Evolutionary conservation across 1,140 invertebrate genomes (phyloP), one percentile per base, ranked within the genome.

Genomic region (Subanguina moxae): DNA sequence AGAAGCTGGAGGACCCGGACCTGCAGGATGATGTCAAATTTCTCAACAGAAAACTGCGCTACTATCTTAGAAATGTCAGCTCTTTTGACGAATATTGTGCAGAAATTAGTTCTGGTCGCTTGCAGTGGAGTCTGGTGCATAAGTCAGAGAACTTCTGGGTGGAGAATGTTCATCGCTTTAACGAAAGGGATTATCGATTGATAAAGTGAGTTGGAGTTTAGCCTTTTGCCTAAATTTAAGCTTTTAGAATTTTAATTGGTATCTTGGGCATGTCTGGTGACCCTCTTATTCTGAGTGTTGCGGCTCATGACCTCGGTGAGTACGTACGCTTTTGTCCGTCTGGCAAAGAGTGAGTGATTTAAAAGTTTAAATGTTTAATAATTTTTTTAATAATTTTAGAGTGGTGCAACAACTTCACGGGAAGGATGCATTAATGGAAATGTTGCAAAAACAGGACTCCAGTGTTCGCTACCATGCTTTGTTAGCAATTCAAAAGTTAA

Each of bases 111-210:
- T 91, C 90, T n/a, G 90, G 91, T 1, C 86, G 93, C 19, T 86
- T 99, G 57, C 94, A 97, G 85, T 99, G 95, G 95, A 95, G 92
- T 27, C 95, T 95, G 0, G 94, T 97, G n/a, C 95, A 99, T 85
- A 95, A 95, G 83, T 96, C 93, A 21, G 91, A 93, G 63, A 94
- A 95, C 84, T 99, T 99, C 85, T 99, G 95, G 95, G 88, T 93
- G 68, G 95, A 98, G 86, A 98, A 98, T 86, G 93, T 93, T 1
- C 88, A 88, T 71, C 87, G 92, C 46, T 86, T 99, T 23, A 97
- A 96, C 84, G 95, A 98, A 83, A 95, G 94, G 83, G 96, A 96
- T 82, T 95, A 94, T 83, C 94, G 97, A 84, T 85, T 98, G 65
- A 84, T 99, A 23, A 91, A 94, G 75, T 77, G 1, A 52, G 76